These are phyloP conservation scores for Melanotaenia pygmaea DNA, from an alignment of 2,797 vertebrate genomes.

Conservation along the genomic window DNA sequence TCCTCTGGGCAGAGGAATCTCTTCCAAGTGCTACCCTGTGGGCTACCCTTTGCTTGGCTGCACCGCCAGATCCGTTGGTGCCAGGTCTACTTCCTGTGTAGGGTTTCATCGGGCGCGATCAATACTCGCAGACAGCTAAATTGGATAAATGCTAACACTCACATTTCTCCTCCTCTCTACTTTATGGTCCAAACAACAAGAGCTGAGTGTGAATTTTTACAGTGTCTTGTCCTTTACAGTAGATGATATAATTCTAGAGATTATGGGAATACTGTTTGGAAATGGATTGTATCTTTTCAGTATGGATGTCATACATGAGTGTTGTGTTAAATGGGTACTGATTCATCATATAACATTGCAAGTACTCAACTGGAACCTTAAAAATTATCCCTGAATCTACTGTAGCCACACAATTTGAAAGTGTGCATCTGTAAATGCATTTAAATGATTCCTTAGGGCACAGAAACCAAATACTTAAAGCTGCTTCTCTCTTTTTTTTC, in stretches of 20 bases:
- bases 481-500: conserved; percentile 27
- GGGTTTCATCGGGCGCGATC: conserved; percentile 76
- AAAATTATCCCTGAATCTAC: conserved; percentile 4
- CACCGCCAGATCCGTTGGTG: conserved; percentile 70
- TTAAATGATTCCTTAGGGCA: conserved; percentile 17
- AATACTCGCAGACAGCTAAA: conserved; percentile 78
- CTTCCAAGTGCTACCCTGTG: conserved; percentile 73
- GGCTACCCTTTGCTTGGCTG: conserved; percentile 64
- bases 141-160: conserved; percentile 78
- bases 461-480: conserved; percentile 20
- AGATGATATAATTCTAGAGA: conserved; percentile 47
- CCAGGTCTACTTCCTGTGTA: conserved; percentile 80
- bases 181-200: conserved; percentile 68
- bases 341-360: conserved; percentile 29
- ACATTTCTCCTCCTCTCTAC: conserved; percentile 68
- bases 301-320: conserved; percentile 40
- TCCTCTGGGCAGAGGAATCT: conserved; percentile 72
- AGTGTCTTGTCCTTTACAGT: conserved; percentile 52
- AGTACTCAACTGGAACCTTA: conserved; percentile 18
- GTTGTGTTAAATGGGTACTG: conserved; percentile 29
- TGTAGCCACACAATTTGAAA: conserved; percentile 1
- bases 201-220: conserved; percentile 61
- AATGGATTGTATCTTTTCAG: conserved; percentile 43
- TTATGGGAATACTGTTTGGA: conserved; percentile 63
- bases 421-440: neutral